Evolutionary conservation across 2,888 invertebrate species (phyloP).

Genomic region (Dysmachus trigonus): DNA sequence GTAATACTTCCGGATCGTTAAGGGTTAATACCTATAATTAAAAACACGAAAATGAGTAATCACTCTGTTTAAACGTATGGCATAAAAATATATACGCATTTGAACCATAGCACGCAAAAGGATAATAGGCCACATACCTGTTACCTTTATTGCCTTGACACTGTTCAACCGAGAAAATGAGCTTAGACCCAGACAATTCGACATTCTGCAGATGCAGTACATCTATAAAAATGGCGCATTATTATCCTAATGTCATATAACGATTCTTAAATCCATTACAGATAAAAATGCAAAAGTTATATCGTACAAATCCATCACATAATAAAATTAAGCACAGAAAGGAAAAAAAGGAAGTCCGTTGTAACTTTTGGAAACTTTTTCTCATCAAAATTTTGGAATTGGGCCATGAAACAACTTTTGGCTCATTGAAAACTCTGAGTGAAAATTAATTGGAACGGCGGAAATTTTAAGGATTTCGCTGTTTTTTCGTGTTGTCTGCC

Average conservation of each 20-base stretch:
- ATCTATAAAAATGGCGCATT: neutral
- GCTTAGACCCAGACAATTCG: neutral
- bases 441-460: neutral
- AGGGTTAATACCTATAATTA: neutral
- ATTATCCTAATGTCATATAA: neutral
- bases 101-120: neutral
- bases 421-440: neutral
- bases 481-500: neutral
- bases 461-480: neutral
- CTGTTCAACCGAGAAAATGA: neutral
- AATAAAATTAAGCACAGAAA: neutral
- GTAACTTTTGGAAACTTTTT: neutral
- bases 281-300: neutral
- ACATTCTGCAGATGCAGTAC: neutral
- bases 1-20: no score
- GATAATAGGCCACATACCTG: neutral
- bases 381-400: neutral
- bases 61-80: neutral
- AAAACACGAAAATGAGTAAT: neutral
- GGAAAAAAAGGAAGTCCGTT: neutral
- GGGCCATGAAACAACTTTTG: conserved; percentile 9
- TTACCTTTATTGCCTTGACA: neutral
- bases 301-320: neutral
- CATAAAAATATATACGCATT: neutral
- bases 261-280: neutral